phyloP scores from a whole-genome alignment of 2,888 invertebrate species.

The Acanthoscelides obtectus region DNA sequence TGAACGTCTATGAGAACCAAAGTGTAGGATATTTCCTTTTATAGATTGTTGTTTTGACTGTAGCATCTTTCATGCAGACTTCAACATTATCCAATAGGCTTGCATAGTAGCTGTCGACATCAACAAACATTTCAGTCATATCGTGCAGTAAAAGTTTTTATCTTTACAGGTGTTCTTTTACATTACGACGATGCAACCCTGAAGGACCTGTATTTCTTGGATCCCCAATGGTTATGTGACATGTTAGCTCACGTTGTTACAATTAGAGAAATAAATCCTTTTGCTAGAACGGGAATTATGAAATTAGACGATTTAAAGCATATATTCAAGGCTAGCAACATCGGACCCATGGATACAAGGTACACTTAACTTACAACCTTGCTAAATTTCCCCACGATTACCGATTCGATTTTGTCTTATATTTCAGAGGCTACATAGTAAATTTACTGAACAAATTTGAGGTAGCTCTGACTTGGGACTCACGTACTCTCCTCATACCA shows the following conservation, averaged over 20 bases:
- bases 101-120: too few species aligned
- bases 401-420: too few species aligned
- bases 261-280: constrained; percentile 94
- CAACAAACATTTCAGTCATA: too few species aligned
- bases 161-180: constrained; percentile 70
- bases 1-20: too few species aligned
- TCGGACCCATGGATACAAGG: constrained; percentile 62
- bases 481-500: constrained; percentile 83
- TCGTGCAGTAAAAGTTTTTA: too few species aligned
- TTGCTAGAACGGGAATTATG: constrained; percentile 90
- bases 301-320: constrained; percentile 86
- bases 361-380: not conserved
- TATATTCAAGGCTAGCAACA: constrained; percentile 84
- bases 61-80: too few species aligned
- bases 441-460: constrained; percentile 94
- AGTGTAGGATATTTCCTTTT: too few species aligned
- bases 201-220: constrained; percentile 91
- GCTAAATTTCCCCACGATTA: too few species aligned
- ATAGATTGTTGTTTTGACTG: too few species aligned
- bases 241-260: constrained; percentile 96
- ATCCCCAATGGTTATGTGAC: constrained; percentile 98
- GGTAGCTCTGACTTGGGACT: constrained; percentile 94
- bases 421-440: constrained; percentile 71
- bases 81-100: too few species aligned
- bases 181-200: constrained; percentile 93